A percentile compares a stretch with the other conserved stretches of the same genome.
Conservation (phyloP, 2,113 vertebrate genomes). For the Apteryx owenii region DNA sequence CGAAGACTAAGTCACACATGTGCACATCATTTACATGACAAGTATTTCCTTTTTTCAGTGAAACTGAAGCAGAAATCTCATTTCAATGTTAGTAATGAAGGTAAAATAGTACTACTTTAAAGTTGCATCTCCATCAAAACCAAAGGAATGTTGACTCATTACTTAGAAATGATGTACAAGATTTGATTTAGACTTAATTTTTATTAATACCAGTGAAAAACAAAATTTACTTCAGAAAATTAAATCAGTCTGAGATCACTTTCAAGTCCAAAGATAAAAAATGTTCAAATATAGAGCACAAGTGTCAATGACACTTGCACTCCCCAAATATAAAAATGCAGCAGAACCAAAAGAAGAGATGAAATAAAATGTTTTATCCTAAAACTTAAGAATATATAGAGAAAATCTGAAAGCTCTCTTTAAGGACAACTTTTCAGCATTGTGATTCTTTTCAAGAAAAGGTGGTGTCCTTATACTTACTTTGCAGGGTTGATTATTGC, state of each 20-base stretch:
- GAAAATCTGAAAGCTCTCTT: background rate
- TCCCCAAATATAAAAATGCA: background rate
- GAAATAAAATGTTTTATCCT: background rate
- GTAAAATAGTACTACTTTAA: background rate
- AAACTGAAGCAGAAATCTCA: background rate
- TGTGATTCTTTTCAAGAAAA: background rate
- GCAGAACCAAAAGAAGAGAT: background rate
- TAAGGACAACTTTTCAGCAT: background rate
- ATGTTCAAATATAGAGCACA: background rate
- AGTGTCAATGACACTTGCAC: background rate
- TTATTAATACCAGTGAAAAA: background rate
- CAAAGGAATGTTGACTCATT: background rate
- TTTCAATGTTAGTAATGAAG: background rate
- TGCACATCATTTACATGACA: background rate
- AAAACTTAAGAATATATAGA: background rate
- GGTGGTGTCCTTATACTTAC: background rate
- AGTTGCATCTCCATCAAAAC: background rate
- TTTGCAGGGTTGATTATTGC: background rate
- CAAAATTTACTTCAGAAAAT: background rate
- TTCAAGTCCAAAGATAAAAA: background rate
- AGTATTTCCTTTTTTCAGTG: background rate
- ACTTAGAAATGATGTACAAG: background rate
- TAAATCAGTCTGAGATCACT: background rate
- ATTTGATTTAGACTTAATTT: background rate
- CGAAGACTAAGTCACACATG: background rate